Conservation (phyloP, 2,113 vertebrate genomes). For the Onychorhynchus coronatus region DNA sequence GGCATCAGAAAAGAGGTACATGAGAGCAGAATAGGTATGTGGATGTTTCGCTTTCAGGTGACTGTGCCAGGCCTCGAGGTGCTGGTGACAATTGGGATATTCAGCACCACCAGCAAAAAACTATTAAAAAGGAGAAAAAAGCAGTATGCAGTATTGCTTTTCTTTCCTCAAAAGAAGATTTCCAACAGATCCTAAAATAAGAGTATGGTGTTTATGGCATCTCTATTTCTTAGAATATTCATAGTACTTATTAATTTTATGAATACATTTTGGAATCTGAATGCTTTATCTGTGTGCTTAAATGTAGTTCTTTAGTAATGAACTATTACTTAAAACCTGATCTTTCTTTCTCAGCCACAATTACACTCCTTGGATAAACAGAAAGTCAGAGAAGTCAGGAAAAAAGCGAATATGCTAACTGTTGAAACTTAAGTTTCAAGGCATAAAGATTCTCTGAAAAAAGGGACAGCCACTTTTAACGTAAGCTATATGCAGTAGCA, state of each 20-base stretch:
- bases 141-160: neutral
- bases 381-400: neutral
- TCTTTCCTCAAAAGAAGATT: neutral
- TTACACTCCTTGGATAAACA: neutral
- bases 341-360: neutral
- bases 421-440: neutral
- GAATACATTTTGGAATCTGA: neutral
- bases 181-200: neutral
- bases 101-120: neutral
- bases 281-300: neutral
- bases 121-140: neutral
- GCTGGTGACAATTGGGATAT: neutral
- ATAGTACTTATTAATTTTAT: neutral
- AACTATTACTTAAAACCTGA: neutral
- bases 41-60: neutral
- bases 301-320: neutral
- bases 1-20: neutral
- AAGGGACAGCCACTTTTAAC: neutral
- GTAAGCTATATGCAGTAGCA: neutral
- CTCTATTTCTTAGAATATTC: neutral
- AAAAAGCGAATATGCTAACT: neutral
- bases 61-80: neutral
- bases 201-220: neutral
- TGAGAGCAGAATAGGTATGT: neutral
- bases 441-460: neutral